These are phyloP conservation scores for Labeo catla DNA, from an alignment of 2,113 vertebrate genomes.

Conservation along the genomic window DNA sequence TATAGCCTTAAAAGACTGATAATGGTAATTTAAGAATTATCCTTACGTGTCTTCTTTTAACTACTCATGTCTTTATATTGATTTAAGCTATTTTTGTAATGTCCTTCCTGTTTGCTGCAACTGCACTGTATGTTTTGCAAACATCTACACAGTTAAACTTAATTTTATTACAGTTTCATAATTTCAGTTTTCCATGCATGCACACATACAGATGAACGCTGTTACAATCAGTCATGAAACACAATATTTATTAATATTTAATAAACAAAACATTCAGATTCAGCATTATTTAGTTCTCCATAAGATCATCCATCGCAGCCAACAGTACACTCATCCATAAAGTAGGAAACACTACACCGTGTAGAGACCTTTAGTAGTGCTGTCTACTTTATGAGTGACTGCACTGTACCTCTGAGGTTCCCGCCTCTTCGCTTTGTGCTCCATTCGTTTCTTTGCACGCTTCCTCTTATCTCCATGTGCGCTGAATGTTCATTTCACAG, in stretches of 20 bases:
- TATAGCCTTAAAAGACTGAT: slow-evolving; percentile 67
- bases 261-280: neutral
- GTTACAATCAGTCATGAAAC: neutral
- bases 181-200: neutral
- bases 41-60: slow-evolving; percentile 29
- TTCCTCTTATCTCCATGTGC: slow-evolving; percentile 41
- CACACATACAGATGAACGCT: neutral
- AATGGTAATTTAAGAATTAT: slow-evolving; percentile 49
- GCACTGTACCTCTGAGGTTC: slow-evolving; percentile 87
- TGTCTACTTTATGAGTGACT: slow-evolving; percentile 99
- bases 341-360: slow-evolving; percentile 99
- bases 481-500: slow-evolving; percentile 2
- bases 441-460: neutral
- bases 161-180: neutral
- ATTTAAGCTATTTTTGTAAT: slow-evolving; percentile 14
- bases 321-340: slow-evolving; percentile 99
- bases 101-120: neutral
- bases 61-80: neutral
- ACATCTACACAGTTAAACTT: neutral
- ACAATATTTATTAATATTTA: neutral
- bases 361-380: slow-evolving; percentile 97
- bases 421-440: slow-evolving; percentile 50
- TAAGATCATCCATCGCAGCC: slow-evolving; percentile 77
- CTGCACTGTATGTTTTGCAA: neutral
- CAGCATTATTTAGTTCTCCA: neutral